Conservation (phyloP, 2,797 vertebrate genomes). For the Artibeus jamaicensis region DNA sequence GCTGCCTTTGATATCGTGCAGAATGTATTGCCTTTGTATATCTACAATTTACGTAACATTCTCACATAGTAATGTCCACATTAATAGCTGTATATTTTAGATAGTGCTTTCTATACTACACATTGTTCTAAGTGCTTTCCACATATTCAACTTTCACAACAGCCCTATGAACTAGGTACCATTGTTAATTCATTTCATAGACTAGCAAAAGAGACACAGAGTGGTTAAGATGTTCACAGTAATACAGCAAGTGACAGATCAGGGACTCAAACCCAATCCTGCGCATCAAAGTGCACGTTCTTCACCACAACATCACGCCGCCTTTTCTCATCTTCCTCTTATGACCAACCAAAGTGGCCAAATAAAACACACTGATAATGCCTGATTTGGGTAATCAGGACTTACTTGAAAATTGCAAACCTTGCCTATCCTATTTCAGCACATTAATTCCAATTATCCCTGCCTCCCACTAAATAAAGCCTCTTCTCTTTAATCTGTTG, state of each 20-base stretch:
- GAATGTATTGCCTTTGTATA: neutral
- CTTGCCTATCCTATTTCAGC: neutral
- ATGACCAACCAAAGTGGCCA: neutral
- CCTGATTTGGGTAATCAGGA: neutral
- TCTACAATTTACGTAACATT: neutral
- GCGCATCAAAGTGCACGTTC: neutral
- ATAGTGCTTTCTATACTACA: neutral
- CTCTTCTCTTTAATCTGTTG: neutral
- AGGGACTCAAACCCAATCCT: neutral
- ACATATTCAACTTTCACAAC: neutral
- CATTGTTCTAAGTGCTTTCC: neutral
- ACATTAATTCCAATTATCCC: neutral
- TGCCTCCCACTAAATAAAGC: neutral
- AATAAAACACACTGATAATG: neutral
- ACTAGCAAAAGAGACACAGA: neutral
- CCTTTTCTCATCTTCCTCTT: neutral
- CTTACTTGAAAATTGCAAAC: neutral
- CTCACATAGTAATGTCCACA: neutral
- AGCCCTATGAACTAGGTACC: neutral
- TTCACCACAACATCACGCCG: neutral
- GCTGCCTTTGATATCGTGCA: neutral
- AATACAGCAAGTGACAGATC: neutral
- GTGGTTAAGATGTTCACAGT: neutral
- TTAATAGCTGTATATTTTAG: neutral
- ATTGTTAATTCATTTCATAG: neutral